Evolutionary conservation across 2,888 invertebrate genomes (phyloP).

Genomic region (Cephus runcator): DNA sequence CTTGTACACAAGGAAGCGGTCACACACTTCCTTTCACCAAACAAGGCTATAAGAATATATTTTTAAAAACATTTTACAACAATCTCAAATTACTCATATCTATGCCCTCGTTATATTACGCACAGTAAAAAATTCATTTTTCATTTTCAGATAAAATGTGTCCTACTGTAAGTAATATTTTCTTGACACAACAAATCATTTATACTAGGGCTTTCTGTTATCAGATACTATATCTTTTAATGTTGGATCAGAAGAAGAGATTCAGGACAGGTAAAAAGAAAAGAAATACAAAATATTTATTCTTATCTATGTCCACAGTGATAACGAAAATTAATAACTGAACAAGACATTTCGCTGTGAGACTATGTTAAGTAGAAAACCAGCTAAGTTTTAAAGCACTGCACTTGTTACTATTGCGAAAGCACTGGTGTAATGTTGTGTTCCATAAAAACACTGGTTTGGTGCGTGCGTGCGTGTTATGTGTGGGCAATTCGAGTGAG

Average conservation of each 20-base stretch:
- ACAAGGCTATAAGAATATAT: conserved; percentile 18
- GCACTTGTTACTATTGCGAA: background rate
- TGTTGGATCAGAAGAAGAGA: background rate
- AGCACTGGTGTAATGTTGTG: background rate
- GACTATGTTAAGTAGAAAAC: background rate
- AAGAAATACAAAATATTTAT: background rate
- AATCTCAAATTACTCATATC: too few species aligned
- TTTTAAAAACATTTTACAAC: background rate
- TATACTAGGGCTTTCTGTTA: background rate
- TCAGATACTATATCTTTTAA: background rate
- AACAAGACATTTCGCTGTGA: background rate
- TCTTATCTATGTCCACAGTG: background rate
- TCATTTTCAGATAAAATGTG: background rate
- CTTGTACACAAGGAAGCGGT: conserved; percentile 37
- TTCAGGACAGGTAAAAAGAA: background rate
- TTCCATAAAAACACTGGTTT: background rate
- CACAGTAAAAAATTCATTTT: background rate
- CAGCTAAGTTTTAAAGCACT: background rate
- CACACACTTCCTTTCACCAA: conserved; percentile 30
- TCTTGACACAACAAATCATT: background rate
- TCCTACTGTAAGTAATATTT: background rate
- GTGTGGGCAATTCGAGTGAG: background rate
- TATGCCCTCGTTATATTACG: background rate
- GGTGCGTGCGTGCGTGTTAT: background rate
- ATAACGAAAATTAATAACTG: background rate